These are phyloP conservation scores for Burhinus oedicnemus DNA, from an alignment of 2,113 vertebrate genomes.

Conservation along the genomic window DNA sequence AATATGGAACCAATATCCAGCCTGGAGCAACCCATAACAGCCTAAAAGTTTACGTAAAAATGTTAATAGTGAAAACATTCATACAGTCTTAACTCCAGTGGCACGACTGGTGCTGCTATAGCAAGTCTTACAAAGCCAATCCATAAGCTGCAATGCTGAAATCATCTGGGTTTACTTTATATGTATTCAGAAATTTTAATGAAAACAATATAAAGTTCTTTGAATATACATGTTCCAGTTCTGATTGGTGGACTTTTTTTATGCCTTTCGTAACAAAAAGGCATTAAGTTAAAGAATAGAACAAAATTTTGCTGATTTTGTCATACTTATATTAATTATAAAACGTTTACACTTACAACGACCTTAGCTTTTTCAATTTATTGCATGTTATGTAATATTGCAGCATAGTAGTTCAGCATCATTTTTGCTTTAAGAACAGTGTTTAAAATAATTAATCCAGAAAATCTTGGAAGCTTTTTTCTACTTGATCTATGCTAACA, in stretches of 20 bases:
- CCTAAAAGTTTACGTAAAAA: neutral
- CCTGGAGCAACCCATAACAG: neutral
- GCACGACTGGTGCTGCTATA: neutral
- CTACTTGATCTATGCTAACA: neutral
- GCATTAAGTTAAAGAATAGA: neutral
- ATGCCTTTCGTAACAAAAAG: neutral
- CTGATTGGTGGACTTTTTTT: neutral
- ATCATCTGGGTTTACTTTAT: neutral
- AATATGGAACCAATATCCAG: neutral
- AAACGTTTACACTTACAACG: neutral
- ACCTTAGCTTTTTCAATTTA: neutral
- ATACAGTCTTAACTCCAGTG: neutral
- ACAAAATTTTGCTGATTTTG: neutral
- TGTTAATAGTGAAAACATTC: neutral
- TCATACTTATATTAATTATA: neutral
- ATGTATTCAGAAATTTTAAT: neutral
- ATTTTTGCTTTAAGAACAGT: neutral
- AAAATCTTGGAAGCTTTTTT: neutral
- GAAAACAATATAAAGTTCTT: neutral
- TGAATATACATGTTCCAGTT: neutral
- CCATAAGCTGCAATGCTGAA: neutral
- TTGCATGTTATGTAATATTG: neutral
- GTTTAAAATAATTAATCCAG: neutral
- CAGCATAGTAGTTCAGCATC: neutral
- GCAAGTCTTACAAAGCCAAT: neutral